A percentile compares a stretch with the other conserved stretches of the same genome.
These are phyloP conservation scores for Eulemur rubriventer DNA, from an alignment of 2,797 vertebrate species.

Conservation along the genomic window DNA sequence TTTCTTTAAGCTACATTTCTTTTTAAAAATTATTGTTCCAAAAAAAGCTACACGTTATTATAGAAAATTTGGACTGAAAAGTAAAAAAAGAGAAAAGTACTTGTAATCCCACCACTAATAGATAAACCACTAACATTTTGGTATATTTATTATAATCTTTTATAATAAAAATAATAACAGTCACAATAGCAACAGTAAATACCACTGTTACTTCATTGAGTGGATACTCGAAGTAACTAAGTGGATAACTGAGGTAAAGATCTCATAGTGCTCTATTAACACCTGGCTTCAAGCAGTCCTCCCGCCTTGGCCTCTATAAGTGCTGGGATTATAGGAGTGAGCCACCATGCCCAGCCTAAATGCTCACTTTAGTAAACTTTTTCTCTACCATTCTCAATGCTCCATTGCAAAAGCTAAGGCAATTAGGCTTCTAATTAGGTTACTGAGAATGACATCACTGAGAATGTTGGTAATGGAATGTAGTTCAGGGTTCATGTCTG, in stretches of 20 bases:
- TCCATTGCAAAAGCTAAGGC: neutral
- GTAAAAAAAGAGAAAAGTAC: neutral
- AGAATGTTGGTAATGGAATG: neutral
- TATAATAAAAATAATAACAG: conserved; percentile 12
- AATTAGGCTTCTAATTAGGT: neutral
- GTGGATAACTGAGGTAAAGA: neutral
- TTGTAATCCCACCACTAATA: neutral
- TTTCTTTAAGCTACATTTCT: neutral
- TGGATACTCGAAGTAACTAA: neutral
- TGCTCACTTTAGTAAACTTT: neutral
- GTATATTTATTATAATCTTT: conserved; percentile 24
- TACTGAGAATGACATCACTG: neutral
- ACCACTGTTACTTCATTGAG: neutral
- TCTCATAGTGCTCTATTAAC: neutral
- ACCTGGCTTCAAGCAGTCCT: neutral
- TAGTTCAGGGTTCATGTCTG: neutral
- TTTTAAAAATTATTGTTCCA: neutral
- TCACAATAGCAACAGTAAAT: neutral
- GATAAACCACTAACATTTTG: neutral
- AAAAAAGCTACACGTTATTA: neutral
- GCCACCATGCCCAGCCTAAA: neutral
- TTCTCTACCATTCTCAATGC: neutral
- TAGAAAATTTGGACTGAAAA: conserved; percentile 29
- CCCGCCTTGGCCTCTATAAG: neutral
- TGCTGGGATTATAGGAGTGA: neutral